Conservation (phyloP, 2,888 invertebrate genomes). For the Cremastinae sp. region DNA sequence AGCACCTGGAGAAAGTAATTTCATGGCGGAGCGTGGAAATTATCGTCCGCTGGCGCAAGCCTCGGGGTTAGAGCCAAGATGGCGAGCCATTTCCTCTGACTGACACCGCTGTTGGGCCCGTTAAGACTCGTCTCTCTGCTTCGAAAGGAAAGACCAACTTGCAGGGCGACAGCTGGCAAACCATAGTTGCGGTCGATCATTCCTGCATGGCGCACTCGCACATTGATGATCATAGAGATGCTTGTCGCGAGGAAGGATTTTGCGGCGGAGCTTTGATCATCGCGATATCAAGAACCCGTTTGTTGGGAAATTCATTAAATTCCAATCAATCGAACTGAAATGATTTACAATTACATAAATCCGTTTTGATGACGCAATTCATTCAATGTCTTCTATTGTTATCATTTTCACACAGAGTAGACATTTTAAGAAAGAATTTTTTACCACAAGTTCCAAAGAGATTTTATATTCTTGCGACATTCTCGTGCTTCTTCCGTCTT, state of each 20-base stretch:
- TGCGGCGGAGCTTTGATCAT: slow-evolving; percentile 34
- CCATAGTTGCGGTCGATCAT: slow-evolving; percentile 21
- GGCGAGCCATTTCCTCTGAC: slow-evolving; percentile 48
- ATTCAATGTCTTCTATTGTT: too few relatives aligned
- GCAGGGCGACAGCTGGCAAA: slow-evolving; percentile 13
- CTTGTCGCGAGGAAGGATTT: neutral
- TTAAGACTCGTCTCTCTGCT: slow-evolving; percentile 11
- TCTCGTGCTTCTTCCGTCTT: too few relatives aligned
- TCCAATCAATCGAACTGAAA: too few relatives aligned
- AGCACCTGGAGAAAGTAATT: slow-evolving; percentile 51
- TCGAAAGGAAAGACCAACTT: slow-evolving; percentile 43
- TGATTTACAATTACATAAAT: too few relatives aligned
- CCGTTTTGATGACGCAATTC: too few relatives aligned
- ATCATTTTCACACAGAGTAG: too few relatives aligned
- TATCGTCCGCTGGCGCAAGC: slow-evolving; percentile 41
- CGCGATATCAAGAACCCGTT: slow-evolving; percentile 8
- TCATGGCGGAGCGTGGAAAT: slow-evolving; percentile 47
- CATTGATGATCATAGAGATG: slow-evolving; percentile 6
- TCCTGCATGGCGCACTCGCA: neutral
- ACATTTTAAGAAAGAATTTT: too few relatives aligned
- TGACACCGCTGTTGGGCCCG: slow-evolving; percentile 17
- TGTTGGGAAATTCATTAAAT: neutral
- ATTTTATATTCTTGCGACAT: too few relatives aligned
- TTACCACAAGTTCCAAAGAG: too few relatives aligned
- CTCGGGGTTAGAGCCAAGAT: slow-evolving; percentile 42